Evolutionary conservation across 2,888 invertebrate species (phyloP), one percentile per base, ranked within the genome.

Genomic region (Liopterus haemorrhoidalis): DNA sequence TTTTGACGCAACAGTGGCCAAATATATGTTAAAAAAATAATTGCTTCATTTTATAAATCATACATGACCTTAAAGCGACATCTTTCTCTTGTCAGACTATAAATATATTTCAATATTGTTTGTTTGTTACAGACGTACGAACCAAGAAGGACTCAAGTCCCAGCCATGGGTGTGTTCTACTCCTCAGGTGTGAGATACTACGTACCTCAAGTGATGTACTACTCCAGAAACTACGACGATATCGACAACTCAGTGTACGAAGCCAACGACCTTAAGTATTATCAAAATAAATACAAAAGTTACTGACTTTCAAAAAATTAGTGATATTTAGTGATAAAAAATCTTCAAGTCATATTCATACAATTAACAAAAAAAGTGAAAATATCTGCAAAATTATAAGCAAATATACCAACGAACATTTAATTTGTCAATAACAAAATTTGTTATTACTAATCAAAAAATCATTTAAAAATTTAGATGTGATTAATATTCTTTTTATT

Each of bases 161-260:
- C 67, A 3, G 61, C 66, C 54, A 67, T 69, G 47, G 69, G 68
- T 9, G 52, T 69, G 12, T 49, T 66, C 18, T 67, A 67, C 52
- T 67, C 67, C 2, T 57, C 65, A 2, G 69, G 69, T 11, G 59
- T 68, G 9, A 57, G 65, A 47, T 68, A 68, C 49, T 69, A 69
- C 41, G 59, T 68, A 35, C 69, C 69, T 41, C 67, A 68, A 54
- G 44, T 65, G 31, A 52, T 58, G 28, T 59, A 62, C 43, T 55
- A 59, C 36, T n/a, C n/a, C n/a, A n/a, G n/a, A n/a, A 40, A 55
- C 16, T 45, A 51, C 24, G 57, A 59, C 30, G 51, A 54, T 11
- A 49, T 52, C 5, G 62, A 65, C 49, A 68, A 68, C 54, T 66
- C 65, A 2, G 66, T 68, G 40, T 67, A 66, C 42, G 66, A 64